These are phyloP conservation scores for Eulemur albifrons DNA, from an alignment of 2,797 vertebrate species.

Conservation along the genomic window DNA sequence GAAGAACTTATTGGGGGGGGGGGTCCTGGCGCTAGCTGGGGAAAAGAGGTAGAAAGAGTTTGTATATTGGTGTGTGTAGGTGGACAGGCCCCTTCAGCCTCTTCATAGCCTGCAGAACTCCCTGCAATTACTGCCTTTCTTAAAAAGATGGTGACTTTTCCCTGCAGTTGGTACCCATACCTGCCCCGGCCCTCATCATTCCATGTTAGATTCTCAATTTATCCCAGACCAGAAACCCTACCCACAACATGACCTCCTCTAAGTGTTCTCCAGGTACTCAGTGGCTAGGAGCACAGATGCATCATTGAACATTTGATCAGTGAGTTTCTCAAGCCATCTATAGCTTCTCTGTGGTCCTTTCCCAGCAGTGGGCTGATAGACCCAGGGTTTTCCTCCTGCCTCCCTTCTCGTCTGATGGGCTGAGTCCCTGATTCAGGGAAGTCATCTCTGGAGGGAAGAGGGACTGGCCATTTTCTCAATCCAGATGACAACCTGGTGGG, in stretches of 20 bases:
- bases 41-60: not conserved
- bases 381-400: not conserved
- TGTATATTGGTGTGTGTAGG: not conserved
- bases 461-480: not conserved
- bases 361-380: not conserved
- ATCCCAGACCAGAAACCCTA: not conserved
- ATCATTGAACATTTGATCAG: not conserved
- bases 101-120: not conserved
- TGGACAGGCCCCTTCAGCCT: not conserved
- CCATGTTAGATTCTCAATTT: not conserved
- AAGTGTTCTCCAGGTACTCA: not conserved
- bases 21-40: not conserved
- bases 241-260: not conserved
- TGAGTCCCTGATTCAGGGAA: constrained; percentile 13
- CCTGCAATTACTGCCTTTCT: not conserved
- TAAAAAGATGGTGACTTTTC: not conserved
- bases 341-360: constrained; percentile 20
- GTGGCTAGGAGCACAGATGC: not conserved
- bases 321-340: constrained; percentile 13
- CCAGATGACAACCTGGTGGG: not conserved
- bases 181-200: not conserved
- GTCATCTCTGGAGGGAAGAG: not conserved
- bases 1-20: not conserved
- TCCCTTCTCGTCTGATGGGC: not conserved
- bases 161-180: not conserved